Percentiles rank a stretch among this genome's conserved stretches.
These are phyloP conservation scores for Monodelphis domestica DNA, from an alignment of 2,797 vertebrate species.

Conservation along the genomic window DNA sequence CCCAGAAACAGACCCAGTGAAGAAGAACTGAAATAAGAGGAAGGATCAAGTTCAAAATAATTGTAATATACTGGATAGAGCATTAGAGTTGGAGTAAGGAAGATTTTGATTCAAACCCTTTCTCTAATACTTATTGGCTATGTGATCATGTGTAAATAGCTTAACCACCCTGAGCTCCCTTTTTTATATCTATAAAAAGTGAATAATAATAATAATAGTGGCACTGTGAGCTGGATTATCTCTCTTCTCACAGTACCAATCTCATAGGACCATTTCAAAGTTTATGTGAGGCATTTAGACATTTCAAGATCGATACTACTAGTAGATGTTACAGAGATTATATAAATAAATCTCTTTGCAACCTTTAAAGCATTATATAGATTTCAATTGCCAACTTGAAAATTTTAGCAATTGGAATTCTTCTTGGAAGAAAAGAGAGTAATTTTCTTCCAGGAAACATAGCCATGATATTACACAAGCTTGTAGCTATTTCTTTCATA, in stretches of 20 bases:
- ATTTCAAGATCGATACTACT: not conserved
- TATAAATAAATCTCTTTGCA: not conserved
- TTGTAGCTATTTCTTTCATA: conserved; percentile 30
- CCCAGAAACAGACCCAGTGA: not conserved
- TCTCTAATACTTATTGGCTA: not conserved
- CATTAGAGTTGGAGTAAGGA: not conserved
- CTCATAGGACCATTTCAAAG: not conserved
- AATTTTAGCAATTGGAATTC: not conserved
- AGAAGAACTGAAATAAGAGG: not conserved
- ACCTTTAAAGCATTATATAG: not conserved
- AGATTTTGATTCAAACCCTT: not conserved
- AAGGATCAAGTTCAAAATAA: not conserved
- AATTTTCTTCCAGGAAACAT: conserved; percentile 10
- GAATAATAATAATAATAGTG: not conserved
- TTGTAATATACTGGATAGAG: not conserved
- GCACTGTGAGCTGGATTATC: no score
- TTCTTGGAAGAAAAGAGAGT: conserved; percentile 39
- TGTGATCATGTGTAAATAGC: not conserved
- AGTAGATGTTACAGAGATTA: not conserved
- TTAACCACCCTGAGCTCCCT: not conserved
- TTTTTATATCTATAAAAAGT: not conserved
- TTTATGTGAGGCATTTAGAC: not conserved
- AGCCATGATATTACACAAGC: conserved; percentile 46
- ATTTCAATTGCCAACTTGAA: conserved; percentile 8
- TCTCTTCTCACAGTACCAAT: no score